Base-by-base conservation (phyloP, 1,140 invertebrate genomes). In the Acromyrmex echinatior region DNA sequence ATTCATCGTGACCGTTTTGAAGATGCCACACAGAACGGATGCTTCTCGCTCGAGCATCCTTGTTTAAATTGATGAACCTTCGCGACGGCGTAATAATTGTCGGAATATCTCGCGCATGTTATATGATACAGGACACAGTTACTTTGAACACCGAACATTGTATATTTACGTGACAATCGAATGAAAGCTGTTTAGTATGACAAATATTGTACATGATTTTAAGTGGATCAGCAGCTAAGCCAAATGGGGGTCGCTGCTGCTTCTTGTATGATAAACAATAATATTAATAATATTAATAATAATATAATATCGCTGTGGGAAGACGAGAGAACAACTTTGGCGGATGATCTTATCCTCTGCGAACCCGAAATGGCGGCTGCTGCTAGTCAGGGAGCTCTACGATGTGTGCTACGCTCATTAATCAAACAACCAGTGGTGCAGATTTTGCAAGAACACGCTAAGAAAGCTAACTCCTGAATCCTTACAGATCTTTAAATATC, bases 181-280 rank as follows among this genome's bases (percentile, higher is more conserved):
- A 65, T 84, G 80, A 63, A 77, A 45, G 58, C 70, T 85, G 70
- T 79, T 82, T 90, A 58, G 39, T 90, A 85, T 90, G 86, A 90
- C 74, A 81, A 90, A 90, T 60, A 88, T 90, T 90, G 89, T 90
- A 90, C 89, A 89, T 88, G 88, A 68, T 90, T 90, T 90, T 86
- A 90, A 90, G 86, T 90, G 74, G 82, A 68, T 79, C 88, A 65
- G 79, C 88, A 58, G 66, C 53, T 58, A 73, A 81, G 73, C 39
- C 78, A 71, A 56, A 74, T n/a, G 39, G 39, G 80, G 9, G 7
- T 74, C 70, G 71, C 80, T 51, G 80, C 80, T 84, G 56, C 39
- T 53, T 60, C 25, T 49, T 49, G 12, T 82, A 16, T 74, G 18
- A 16, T 60, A 58, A 82, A 82, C 25, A 62, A 82, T 82, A 73